Percentiles rank a stretch among this genome's conserved stretches.
These are phyloP conservation scores for Rhizoglyphus robini DNA, from an alignment of 1,140 invertebrate species.

Conservation along the genomic window DNA sequence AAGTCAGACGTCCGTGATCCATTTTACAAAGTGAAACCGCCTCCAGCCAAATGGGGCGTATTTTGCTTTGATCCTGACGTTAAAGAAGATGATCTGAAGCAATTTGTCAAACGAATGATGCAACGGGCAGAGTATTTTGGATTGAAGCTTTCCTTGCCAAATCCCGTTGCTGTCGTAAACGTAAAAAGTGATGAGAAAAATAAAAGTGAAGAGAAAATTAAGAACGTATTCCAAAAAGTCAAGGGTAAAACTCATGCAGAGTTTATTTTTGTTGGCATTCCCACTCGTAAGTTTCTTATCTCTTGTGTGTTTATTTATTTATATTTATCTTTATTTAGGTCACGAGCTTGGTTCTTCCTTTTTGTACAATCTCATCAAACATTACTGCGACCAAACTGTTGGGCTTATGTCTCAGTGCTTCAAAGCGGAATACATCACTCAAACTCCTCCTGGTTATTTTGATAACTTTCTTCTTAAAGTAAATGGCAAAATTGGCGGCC, in stretches of 20 bases:
- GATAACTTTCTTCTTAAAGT: slow-evolving; percentile 71
- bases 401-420: slow-evolving; percentile 70
- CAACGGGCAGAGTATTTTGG: not conserved
- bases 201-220: not conserved
- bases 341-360: not conserved
- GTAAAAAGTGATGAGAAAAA: no score
- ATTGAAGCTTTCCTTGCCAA: not conserved
- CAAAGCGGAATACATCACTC: slow-evolving; percentile 42
- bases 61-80: not conserved
- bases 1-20: not conserved
- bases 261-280: not conserved
- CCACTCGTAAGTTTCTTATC: no score
- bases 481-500: slow-evolving; percentile 66
- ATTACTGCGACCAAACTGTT: slow-evolving; percentile 52
- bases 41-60: not conserved
- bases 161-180: no score
- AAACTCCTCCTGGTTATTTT: slow-evolving; percentile 34
- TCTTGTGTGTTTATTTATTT: not conserved
- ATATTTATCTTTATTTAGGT: not conserved
- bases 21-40: not conserved
- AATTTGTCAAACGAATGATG: not conserved
- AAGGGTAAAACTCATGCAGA: not conserved
- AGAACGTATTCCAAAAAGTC: not conserved
- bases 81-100: not conserved
- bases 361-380: slow-evolving; percentile 45